Percentiles rank a stretch among this genome's conserved stretches.
These are phyloP conservation scores for Borostomias antarcticus DNA, from an alignment of 2,797 vertebrate genomes.

Conservation along the genomic window DNA sequence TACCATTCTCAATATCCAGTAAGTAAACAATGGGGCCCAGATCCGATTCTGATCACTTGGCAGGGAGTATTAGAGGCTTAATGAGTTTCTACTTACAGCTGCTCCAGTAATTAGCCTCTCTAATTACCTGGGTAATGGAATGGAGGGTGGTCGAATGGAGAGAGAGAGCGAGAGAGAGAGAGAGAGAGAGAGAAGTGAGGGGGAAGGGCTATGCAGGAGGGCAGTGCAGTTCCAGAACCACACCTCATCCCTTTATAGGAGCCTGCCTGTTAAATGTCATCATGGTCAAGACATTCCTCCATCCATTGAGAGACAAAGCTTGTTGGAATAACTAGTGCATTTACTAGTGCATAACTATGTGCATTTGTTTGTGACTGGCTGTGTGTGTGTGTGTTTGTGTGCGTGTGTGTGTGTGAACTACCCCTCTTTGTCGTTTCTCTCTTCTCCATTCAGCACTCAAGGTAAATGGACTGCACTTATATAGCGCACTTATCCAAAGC, in stretches of 20 bases:
- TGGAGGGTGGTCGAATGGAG: not conserved
- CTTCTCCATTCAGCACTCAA: conserved; percentile 22
- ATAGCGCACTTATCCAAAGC: too few relatives aligned
- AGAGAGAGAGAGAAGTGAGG: not conserved
- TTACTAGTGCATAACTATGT: too few relatives aligned
- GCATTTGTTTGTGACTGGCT: too few relatives aligned
- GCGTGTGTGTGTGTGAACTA: not conserved
- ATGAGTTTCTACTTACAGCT: conserved; percentile 14
- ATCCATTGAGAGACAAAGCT: too few relatives aligned
- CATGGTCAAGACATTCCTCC: too few relatives aligned
- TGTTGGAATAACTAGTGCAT: too few relatives aligned
- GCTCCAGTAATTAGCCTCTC: conserved; percentile 5
- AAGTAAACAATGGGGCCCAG: not conserved
- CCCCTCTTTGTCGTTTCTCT: conserved; percentile 1
- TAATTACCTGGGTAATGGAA: conserved; percentile 15
- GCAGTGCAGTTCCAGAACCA: too few relatives aligned
- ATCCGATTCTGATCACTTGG: not conserved
- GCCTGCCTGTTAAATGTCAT: too few relatives aligned
- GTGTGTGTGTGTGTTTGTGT: not conserved
- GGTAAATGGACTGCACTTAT: too few relatives aligned
- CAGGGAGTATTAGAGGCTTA: conserved; percentile 2
- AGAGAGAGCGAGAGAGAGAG: not conserved
- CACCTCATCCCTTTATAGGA: too few relatives aligned
- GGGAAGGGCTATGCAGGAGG: not conserved
- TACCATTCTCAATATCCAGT: not conserved